Percentiles rank a stretch among this genome's conserved stretches.
Evolutionary conservation across 2,113 vertebrate species (phyloP).

Genomic region (Megalops atlanticus): DNA sequence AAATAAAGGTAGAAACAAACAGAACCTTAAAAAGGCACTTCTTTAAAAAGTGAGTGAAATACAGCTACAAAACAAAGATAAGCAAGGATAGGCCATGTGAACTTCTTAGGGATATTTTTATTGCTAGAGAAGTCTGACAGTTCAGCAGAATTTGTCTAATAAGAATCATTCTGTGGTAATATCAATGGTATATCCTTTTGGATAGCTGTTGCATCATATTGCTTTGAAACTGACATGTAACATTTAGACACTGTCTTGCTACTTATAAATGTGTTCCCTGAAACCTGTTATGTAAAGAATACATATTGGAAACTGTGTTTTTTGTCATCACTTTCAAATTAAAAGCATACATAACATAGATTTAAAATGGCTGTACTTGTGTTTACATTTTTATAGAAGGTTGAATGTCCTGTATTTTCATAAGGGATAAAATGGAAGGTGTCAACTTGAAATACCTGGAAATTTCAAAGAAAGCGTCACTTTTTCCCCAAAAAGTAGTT

Average conservation of each 20-base stretch:
- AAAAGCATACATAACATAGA: slow-evolving; percentile 27
- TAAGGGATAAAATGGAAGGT: background rate
- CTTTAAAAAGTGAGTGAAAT: slow-evolving; percentile 64
- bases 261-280: slow-evolving; percentile 52
- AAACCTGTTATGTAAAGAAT: slow-evolving; percentile 59
- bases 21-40: slow-evolving; percentile 67
- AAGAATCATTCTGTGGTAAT: slow-evolving; percentile 18
- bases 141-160: slow-evolving; percentile 31
- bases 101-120: slow-evolving; percentile 52
- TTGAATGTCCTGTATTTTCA: background rate
- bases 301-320: slow-evolving; percentile 50
- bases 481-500: background rate
- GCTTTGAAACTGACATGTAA: slow-evolving; percentile 47
- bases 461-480: background rate
- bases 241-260: slow-evolving; percentile 28
- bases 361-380: slow-evolving; percentile 4
- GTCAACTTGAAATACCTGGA: background rate
- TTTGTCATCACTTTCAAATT: slow-evolving; percentile 64
- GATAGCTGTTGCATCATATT: slow-evolving; percentile 48
- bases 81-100: slow-evolving; percentile 44
- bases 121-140: slow-evolving; percentile 58
- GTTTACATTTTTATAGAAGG: background rate
- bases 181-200: slow-evolving; percentile 5
- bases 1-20: slow-evolving; percentile 51
- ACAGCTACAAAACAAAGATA: slow-evolving; percentile 49